phyloP scores from a whole-genome alignment of 2,113 vertebrate genomes.

The Hippoglossus stenolepis region DNA sequence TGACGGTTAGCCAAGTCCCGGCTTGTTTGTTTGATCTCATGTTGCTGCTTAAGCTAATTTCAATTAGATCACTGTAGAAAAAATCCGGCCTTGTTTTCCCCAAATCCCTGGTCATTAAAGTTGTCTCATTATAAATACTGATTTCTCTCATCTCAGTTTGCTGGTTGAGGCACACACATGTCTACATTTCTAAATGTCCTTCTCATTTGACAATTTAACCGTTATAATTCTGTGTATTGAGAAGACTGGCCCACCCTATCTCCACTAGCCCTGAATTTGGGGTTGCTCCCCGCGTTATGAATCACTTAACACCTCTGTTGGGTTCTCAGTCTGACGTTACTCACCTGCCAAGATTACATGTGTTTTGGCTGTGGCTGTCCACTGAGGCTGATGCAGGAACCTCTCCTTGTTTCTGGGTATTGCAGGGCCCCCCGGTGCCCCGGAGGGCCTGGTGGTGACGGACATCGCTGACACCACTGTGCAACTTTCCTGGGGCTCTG shows the following conservation, averaged over 20 bases:
- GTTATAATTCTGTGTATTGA: slow-evolving; percentile 24
- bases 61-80: slow-evolving; percentile 30
- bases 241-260: slow-evolving; percentile 5
- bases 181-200: background rate
- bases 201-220: background rate
- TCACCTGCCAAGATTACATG: slow-evolving; percentile 24
- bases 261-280: slow-evolving; percentile 17
- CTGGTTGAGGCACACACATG: background rate
- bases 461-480: slow-evolving; percentile 79
- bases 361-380: slow-evolving; percentile 12
- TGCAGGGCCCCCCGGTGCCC: slow-evolving; percentile 81
- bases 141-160: background rate
- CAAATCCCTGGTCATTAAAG: slow-evolving; percentile 32
- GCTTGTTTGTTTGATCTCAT: slow-evolving; percentile 42
- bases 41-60: slow-evolving; percentile 35
- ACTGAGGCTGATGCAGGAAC: slow-evolving; percentile 41
- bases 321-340: slow-evolving; percentile 25
- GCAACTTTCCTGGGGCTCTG: slow-evolving; percentile 81
- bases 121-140: background rate
- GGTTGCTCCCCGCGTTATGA: slow-evolving; percentile 54
- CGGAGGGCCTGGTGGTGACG: slow-evolving; percentile 74
- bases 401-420: slow-evolving; percentile 43
- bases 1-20: slow-evolving; percentile 18
- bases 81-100: slow-evolving; percentile 20
- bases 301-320: slow-evolving; percentile 40